Evolutionary conservation across 64 coral and sea anemone species (phyloP).

Genomic region (Dendronephthya gigantea): DNA sequence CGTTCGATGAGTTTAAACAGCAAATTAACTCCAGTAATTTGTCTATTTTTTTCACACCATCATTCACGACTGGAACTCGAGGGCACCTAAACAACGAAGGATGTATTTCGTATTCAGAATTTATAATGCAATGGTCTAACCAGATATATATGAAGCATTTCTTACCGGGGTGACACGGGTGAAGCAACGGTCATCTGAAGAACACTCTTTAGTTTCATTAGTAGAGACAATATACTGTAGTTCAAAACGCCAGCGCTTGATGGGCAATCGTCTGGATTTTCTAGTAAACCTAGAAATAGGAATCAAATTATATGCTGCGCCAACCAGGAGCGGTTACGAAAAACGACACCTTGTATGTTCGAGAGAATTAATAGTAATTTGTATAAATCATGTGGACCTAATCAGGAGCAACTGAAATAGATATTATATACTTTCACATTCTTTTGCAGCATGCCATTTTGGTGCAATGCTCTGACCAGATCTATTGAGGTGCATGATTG

Average conservation of each 20-base stretch:
- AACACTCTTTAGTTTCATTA: conserved; percentile 51
- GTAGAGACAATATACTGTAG: conserved; percentile 66
- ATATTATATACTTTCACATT: no score
- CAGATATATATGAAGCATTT: neutral
- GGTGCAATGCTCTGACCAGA: no score
- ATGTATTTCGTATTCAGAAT: neutral
- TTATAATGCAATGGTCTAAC: neutral
- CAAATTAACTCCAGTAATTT: conserved; percentile 43
- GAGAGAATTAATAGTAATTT: no score
- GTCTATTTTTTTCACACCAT: conserved; percentile 43
- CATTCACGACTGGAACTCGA: conserved; percentile 7
- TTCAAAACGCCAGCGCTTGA: conserved; percentile 23
- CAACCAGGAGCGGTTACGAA: no score
- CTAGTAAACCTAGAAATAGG: neutral
- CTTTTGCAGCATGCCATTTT: no score
- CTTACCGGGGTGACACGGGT: neutral
- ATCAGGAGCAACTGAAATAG: no score
- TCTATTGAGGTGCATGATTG: no score
- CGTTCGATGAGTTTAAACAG: conserved; percentile 41
- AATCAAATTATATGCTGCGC: neutral
- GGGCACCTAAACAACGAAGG: neutral
- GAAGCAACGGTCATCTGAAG: conserved; percentile 21
- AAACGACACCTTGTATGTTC: no score
- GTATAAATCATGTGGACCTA: no score
- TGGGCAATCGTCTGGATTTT: neutral